These are phyloP conservation scores for Oxytorus armatus DNA, from an alignment of 2,888 invertebrate species.

Conservation along the genomic window DNA sequence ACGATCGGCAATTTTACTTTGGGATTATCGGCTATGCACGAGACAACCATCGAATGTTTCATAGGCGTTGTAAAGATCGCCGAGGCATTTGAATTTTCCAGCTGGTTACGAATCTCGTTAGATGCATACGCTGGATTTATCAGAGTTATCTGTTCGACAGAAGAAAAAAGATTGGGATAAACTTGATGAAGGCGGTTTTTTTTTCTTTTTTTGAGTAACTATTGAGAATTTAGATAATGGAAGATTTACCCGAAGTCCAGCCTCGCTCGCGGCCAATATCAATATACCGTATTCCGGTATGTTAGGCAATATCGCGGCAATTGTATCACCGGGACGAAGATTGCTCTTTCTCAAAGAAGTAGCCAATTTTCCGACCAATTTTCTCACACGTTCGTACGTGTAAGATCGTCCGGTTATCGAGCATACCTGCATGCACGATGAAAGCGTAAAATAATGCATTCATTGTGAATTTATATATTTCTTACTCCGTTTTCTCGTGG, in stretches of 20 bases:
- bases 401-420: conserved; percentile 76
- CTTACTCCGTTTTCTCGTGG: too few species aligned
- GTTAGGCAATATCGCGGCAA: conserved; percentile 80
- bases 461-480: too few species aligned
- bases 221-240: not conserved
- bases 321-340: conserved; percentile 77
- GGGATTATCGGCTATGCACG: conserved; percentile 65
- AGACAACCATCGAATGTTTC: conserved; percentile 62
- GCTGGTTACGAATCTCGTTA: conserved; percentile 75
- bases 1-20: conserved; percentile 72
- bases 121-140: conserved; percentile 69
- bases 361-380: conserved; percentile 74
- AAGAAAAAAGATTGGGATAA: not conserved
- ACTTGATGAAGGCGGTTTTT: too few species aligned
- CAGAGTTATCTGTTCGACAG: conserved; percentile 64
- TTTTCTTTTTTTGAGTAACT: too few species aligned
- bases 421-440: conserved; percentile 77
- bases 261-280: conserved; percentile 73
- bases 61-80: conserved; percentile 72
- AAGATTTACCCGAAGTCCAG: conserved; percentile 74
- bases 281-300: conserved; percentile 78
- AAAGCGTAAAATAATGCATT: too few species aligned
- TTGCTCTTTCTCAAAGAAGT: conserved; percentile 77
- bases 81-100: conserved; percentile 70
- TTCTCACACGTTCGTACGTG: conserved; percentile 76